phyloP scores from a whole-genome alignment of 2,797 vertebrate species.

The Tachyglossus aculeatus region DNA sequence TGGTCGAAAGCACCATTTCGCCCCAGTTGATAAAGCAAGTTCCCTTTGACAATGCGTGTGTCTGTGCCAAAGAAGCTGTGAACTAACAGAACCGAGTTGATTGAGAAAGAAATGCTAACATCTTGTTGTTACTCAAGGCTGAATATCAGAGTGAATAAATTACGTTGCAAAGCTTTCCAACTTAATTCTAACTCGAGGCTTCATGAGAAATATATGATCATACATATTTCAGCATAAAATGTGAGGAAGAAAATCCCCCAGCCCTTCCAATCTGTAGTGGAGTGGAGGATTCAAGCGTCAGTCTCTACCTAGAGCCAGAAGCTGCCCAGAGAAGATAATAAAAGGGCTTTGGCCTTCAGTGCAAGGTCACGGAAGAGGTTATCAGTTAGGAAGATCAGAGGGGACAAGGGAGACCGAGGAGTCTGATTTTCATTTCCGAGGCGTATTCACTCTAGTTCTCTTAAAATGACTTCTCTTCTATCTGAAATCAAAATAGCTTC shows the following conservation, averaged over 20 bases:
- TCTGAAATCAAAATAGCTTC: not conserved
- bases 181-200: slow-evolving; percentile 65
- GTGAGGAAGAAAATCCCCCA: slow-evolving; percentile 14
- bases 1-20: slow-evolving; percentile 15
- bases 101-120: slow-evolving; percentile 61
- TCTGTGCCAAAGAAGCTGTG: slow-evolving; percentile 67
- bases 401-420: not conserved
- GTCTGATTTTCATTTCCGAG: not conserved
- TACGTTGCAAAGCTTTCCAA: slow-evolving; percentile 57
- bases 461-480: not conserved
- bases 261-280: slow-evolving; percentile 26
- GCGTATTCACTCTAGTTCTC: not conserved
- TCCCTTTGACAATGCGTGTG: slow-evolving; percentile 66
- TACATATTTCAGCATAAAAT: slow-evolving; percentile 55
- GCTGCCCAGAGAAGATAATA: not conserved
- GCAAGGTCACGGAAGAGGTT: not conserved
- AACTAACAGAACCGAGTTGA: slow-evolving; percentile 62
- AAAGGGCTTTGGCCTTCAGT: not conserved
- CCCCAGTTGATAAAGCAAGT: slow-evolving; percentile 60
- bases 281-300: not conserved
- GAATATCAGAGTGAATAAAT: slow-evolving; percentile 69
- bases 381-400: not conserved
- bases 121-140: slow-evolving; percentile 64
- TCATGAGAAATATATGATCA: slow-evolving; percentile 23
- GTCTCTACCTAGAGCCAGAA: slow-evolving; percentile 7